Conservation (phyloP, 1,140 invertebrate genomes). For the Conus ventricosus region DNA sequence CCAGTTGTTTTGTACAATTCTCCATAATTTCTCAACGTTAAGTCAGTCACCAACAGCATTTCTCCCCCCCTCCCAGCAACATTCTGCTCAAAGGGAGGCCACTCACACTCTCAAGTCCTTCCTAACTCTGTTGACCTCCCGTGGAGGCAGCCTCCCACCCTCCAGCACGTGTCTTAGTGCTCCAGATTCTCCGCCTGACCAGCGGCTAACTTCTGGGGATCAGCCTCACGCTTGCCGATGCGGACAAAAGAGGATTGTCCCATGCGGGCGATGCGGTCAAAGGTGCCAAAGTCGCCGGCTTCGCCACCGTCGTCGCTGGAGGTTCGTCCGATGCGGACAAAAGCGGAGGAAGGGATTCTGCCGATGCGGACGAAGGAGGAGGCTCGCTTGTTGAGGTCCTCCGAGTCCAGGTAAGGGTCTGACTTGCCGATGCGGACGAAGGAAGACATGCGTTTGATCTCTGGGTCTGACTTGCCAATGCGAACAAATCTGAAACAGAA, state of each 20-base stretch:
- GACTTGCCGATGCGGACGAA: constrained; percentile 38
- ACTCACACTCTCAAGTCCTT: not conserved
- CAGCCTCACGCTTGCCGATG: constrained; percentile 47
- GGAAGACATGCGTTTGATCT: constrained; percentile 17
- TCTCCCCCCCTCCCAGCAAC: not conserved
- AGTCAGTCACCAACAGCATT: not conserved
- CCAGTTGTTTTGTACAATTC: too few species aligned
- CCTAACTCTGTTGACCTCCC: not conserved
- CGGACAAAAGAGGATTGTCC: constrained; percentile 50
- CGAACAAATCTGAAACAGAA: constrained; percentile 39
- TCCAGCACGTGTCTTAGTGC: not conserved
- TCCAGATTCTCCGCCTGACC: not conserved
- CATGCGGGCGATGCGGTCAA: constrained; percentile 27
- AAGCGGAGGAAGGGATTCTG: constrained; percentile 51
- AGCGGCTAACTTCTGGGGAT: not conserved
- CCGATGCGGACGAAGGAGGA: constrained; percentile 53
- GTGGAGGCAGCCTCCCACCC: not conserved
- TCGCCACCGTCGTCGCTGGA: not conserved
- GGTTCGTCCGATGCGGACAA: constrained; percentile 25
- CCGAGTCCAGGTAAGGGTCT: not conserved
- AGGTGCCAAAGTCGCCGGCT: constrained; percentile 27
- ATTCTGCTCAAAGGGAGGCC: too few species aligned
- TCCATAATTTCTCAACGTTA: too few species aligned
- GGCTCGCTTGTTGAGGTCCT: constrained; percentile 5
- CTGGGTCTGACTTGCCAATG: constrained; percentile 34